These are phyloP conservation scores for Bradysia coprophila DNA, from an alignment of 1,140 invertebrate species.

Conservation along the genomic window DNA sequence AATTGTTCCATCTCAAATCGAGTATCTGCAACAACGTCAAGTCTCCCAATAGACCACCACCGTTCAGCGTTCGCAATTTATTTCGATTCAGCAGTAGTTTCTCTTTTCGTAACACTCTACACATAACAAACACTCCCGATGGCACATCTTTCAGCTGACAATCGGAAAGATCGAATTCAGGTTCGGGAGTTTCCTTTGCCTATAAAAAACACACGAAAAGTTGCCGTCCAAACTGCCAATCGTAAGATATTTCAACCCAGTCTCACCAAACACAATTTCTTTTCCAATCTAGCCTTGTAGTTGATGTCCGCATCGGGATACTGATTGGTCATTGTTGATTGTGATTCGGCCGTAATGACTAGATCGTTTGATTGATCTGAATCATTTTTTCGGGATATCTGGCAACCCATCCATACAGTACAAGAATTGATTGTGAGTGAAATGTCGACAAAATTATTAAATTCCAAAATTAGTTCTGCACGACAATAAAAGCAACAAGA, in stretches of 20 bases:
- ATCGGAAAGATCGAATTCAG: conserved; percentile 52
- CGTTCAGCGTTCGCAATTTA: conserved; percentile 40
- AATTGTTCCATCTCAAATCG: conserved; percentile 50
- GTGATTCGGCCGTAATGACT: background rate
- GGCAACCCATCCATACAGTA: conserved; percentile 5
- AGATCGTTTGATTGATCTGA: background rate
- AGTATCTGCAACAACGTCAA: conserved; percentile 44
- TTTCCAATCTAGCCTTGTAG: conserved; percentile 29
- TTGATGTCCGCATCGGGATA: conserved; percentile 10
- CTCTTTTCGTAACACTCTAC: conserved; percentile 59
- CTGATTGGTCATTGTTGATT: background rate
- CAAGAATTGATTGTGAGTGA: too few species aligned
- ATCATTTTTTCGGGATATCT: conserved; percentile 4
- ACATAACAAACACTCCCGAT: conserved; percentile 51
- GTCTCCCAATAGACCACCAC: conserved; percentile 48
- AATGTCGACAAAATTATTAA: too few species aligned
- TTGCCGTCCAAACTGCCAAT: background rate
- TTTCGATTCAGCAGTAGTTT: conserved; percentile 44
- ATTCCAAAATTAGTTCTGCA: too few species aligned
- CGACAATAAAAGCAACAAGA: too few species aligned
- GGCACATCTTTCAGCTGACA: conserved; percentile 49
- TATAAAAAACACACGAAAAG: conserved; percentile 11
- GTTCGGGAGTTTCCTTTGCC: conserved; percentile 55
- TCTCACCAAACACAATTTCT: conserved; percentile 31
- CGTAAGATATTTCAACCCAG: background rate